Evolutionary conservation across 1,140 invertebrate genomes (phyloP), one percentile per base, ranked within the genome.

Genomic region (Aphaenogaster ashmeadi): DNA sequence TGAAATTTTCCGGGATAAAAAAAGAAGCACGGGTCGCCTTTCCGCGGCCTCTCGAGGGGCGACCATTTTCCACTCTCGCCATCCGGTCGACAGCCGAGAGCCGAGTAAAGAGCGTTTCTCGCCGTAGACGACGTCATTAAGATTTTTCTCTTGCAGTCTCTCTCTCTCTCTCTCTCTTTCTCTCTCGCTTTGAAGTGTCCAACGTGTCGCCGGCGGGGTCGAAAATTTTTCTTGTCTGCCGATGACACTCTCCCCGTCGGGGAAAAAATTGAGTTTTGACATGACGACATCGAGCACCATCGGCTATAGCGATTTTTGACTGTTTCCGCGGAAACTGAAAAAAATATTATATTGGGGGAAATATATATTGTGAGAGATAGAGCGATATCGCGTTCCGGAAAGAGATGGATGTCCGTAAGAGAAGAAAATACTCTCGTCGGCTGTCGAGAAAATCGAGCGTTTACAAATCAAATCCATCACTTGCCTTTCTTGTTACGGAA

Each of bases 41-140:
- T 41, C 11, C 27, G 60, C 75, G 38, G 13, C 41, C 15, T 54
- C 54, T 72, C 67, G 27, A 84, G 80, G 38, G 66, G 41, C 41
- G n/a, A 41, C 66, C 66, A 69, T 69, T 69, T 69, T 69, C 50
- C 50, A 50, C 50, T 50, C 21, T 72, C 41, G 67, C 33, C 80
- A 83, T 50, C 80, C 69, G 69, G 54, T 50, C 41, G 9, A 21
- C 58, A 36, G 6, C 54, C 27, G n/a, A 72, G 80, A 58, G 13
- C 27, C 11, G 80, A 84, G 69, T 47, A 38, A 84, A 47, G 54
- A 62, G 80, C n/a, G 66, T 81, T 38, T 66, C 47, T 54, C 47
- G 27, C 5, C 54, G 27, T 62, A 21, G 80, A 72, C 79, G 79
- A 36, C 67, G 27, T 84, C 67, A 56, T 74, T 84, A 74, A 60